Conservation (phyloP, 2,113 vertebrate species). For the Paramisgurnus dabryanus region DNA sequence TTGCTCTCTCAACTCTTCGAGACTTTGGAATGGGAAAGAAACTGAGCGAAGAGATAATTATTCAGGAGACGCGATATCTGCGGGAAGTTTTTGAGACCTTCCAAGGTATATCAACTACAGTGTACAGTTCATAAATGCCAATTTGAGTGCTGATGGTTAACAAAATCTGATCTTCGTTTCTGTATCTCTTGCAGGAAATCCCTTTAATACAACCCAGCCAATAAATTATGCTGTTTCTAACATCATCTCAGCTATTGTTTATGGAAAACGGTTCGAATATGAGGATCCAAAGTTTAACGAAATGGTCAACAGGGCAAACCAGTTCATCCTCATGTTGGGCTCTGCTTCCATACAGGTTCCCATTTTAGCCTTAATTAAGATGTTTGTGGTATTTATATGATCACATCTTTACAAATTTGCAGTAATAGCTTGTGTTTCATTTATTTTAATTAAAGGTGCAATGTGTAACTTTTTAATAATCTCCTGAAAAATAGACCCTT, state of each 20-base stretch:
- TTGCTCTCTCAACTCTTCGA: slow-evolving; percentile 60
- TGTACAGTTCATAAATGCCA: no score
- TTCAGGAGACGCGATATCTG: slow-evolving; percentile 60
- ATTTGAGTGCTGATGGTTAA: not conserved
- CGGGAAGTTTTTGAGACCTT: slow-evolving; percentile 56
- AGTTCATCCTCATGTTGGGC: slow-evolving; percentile 20
- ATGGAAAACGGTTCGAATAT: slow-evolving; percentile 56
- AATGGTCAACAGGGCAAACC: slow-evolving; percentile 46
- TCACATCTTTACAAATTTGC: no score
- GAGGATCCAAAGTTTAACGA: slow-evolving; percentile 40
- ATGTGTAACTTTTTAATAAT: no score
- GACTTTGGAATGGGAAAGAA: slow-evolving; percentile 70
- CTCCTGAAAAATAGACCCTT: no score
- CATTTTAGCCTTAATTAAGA: no score
- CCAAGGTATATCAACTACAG: slow-evolving; percentile 53
- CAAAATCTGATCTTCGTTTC: not conserved
- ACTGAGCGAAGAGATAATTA: slow-evolving; percentile 60
- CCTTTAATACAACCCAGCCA: slow-evolving; percentile 44
- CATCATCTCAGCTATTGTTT: slow-evolving; percentile 57
- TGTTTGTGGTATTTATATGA: no score
- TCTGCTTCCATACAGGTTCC: slow-evolving; percentile 38
- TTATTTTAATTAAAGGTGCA: no score
- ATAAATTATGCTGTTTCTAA: slow-evolving; percentile 53
- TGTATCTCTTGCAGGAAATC: slow-evolving; percentile 43
- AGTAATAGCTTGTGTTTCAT: no score